A percentile compares a stretch with the other conserved stretches of the same genome.
Evolutionary conservation across 2,888 invertebrate species (phyloP).

Genomic region (Harpalus rufipes): DNA sequence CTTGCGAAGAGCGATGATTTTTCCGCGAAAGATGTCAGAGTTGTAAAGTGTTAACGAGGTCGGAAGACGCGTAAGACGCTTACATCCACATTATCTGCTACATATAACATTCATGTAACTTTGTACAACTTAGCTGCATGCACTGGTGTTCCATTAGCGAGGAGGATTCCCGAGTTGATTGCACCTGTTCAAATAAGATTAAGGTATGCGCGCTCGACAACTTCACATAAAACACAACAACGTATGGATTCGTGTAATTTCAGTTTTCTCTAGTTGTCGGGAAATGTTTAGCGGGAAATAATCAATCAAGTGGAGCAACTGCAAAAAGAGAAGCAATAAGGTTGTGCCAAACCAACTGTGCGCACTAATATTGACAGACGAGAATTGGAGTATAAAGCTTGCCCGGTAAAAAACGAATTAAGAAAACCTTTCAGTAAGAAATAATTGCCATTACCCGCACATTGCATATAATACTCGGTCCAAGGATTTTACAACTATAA

Average conservation of each 20-base stretch:
- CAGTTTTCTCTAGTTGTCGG: conserved; percentile 8
- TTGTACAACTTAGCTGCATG: conserved; percentile 57
- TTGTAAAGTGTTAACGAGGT: conserved; percentile 27
- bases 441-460: conserved; percentile 12
- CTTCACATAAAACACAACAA: conserved; percentile 10
- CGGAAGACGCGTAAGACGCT: conserved; percentile 51
- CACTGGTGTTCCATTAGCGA: conserved; percentile 55
- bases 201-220: neutral
- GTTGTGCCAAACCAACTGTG: conserved; percentile 35
- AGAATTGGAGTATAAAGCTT: neutral
- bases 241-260: conserved; percentile 6
- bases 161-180: conserved; percentile 43
- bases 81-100: conserved; percentile 62
- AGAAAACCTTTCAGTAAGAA: neutral
- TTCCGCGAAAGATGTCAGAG: neutral
- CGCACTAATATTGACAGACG: conserved; percentile 25
- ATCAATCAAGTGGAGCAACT: conserved; percentile 45
- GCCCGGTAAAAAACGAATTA: conserved; percentile 2
- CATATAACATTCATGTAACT: conserved; percentile 62
- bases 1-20: neutral
- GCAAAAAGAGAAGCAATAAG: conserved; percentile 42
- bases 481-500: no score
- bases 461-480: no score
- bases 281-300: conserved; percentile 40
- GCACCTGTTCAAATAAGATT: conserved; percentile 58